Conservation (phyloP, 2,888 invertebrate species). For the Andrena minutula region DNA sequence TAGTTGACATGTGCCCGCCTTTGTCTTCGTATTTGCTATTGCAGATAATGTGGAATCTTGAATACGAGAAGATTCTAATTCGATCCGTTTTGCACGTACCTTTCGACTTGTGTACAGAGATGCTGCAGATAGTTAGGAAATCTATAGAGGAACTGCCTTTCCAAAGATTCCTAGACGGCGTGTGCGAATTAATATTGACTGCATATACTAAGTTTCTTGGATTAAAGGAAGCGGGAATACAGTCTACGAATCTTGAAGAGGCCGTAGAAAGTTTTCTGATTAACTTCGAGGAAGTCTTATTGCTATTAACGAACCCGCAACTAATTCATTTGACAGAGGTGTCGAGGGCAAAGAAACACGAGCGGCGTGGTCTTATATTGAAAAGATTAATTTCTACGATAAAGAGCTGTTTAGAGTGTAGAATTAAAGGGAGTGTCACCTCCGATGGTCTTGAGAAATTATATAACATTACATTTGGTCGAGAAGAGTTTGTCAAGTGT, state of each 20-base stretch:
- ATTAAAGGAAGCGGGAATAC: slow-evolving; percentile 65
- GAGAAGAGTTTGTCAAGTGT: slow-evolving; percentile 55
- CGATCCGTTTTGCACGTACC: slow-evolving; percentile 78
- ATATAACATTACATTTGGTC: slow-evolving; percentile 77
- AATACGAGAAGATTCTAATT: slow-evolving; percentile 77
- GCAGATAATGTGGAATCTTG: slow-evolving; percentile 77
- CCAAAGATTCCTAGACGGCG: slow-evolving; percentile 65
- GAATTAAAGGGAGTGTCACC: not conserved
- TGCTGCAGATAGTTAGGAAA: slow-evolving; percentile 72
- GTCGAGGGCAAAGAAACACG: slow-evolving; percentile 48
- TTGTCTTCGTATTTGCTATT: slow-evolving; percentile 79
- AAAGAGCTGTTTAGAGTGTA: slow-evolving; percentile 64
- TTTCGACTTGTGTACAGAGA: slow-evolving; percentile 77
- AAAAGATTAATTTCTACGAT: slow-evolving; percentile 71
- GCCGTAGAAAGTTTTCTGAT: slow-evolving; percentile 68
- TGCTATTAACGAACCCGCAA: slow-evolving; percentile 64
- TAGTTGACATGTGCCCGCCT: slow-evolving; percentile 79
- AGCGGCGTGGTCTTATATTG: slow-evolving; percentile 74
- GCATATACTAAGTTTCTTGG: slow-evolving; percentile 72
- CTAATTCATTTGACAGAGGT: slow-evolving; percentile 62
- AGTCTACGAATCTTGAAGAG: slow-evolving; percentile 62
- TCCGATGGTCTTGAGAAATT: slow-evolving; percentile 61
- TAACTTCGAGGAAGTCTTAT: slow-evolving; percentile 74
- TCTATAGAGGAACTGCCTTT: slow-evolving; percentile 74
- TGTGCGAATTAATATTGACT: slow-evolving; percentile 61